These are phyloP conservation scores for Potorous gilbertii DNA, from an alignment of 2,797 vertebrate species.

Conservation along the genomic window DNA sequence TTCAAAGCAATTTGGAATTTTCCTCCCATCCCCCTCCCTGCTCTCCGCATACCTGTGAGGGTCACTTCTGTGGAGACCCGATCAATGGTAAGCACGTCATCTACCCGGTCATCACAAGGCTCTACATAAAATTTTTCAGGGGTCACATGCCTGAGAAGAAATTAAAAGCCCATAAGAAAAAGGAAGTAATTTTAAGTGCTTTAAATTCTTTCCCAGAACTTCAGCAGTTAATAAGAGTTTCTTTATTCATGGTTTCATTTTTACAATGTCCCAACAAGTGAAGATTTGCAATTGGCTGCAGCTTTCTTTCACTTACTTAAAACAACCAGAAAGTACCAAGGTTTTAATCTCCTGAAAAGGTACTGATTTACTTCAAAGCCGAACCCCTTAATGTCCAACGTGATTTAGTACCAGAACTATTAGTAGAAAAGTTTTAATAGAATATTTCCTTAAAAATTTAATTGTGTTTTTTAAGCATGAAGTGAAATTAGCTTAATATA, in stretches of 20 bases:
- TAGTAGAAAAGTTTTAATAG: neutral
- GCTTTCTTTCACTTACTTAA: neutral
- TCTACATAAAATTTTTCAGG: conserved; percentile 96
- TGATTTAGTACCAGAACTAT: neutral
- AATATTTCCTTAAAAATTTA: neutral
- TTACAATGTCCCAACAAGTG: neutral
- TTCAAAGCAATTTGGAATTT: neutral
- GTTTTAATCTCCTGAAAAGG: neutral
- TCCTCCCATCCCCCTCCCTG: too few relatives aligned
- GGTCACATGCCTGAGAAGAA: conserved; percentile 89
- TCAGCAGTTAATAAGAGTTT: neutral
- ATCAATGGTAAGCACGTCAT: conserved; percentile 93
- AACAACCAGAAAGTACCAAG: neutral
- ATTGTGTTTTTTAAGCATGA: neutral
- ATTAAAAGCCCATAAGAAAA: conserved; percentile 9
- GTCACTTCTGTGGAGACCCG: conserved; percentile 95
- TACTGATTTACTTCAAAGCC: neutral
- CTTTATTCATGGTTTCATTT: neutral
- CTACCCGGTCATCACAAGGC: conserved; percentile 91
- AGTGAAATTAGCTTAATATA: neutral
- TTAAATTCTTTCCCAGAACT: neutral
- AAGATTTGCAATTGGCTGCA: neutral
- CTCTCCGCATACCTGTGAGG: conserved; percentile 89
- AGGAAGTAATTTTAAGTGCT: neutral
- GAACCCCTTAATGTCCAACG: neutral